A percentile compares a stretch with the other conserved stretches of the same genome.
Evolutionary conservation across 1,140 invertebrate genomes (phyloP).

Genomic region (Nilaparvata lugens): DNA sequence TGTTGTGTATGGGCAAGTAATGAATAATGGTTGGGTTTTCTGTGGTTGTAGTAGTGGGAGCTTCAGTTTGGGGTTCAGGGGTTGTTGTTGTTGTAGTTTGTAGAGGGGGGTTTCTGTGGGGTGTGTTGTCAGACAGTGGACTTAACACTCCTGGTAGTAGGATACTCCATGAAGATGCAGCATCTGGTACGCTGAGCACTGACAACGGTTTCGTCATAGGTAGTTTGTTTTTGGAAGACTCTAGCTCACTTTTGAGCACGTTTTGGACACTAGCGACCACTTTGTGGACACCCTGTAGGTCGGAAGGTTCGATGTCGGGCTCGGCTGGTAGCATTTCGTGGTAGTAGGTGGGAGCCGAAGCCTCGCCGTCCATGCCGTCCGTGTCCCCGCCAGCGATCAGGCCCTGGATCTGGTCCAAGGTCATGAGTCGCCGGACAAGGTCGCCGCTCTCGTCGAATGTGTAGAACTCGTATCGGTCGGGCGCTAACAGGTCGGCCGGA

Average conservation of each 20-base stretch:
- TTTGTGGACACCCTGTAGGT: slow-evolving; percentile 58
- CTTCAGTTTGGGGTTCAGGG: background rate
- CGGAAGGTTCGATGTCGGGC: slow-evolving; percentile 26
- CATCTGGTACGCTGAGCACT: slow-evolving; percentile 54
- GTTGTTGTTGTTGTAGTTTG: slow-evolving; percentile 5
- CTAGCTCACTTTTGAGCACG: slow-evolving; percentile 67
- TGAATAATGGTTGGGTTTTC: slow-evolving; percentile 20
- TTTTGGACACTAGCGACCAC: slow-evolving; percentile 72
- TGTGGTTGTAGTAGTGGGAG: slow-evolving; percentile 5
- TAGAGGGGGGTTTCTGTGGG: background rate
- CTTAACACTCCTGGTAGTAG: slow-evolving; percentile 48
- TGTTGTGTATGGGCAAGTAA: slow-evolving; percentile 27
- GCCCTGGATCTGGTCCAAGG: slow-evolving; percentile 68
- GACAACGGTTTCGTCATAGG: slow-evolving; percentile 36
- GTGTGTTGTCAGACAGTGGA: background rate
- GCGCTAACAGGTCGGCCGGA: slow-evolving; percentile 60
- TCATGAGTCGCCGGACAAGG: slow-evolving; percentile 70
- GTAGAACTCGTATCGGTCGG: slow-evolving; percentile 73
- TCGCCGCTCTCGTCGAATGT: slow-evolving; percentile 73
- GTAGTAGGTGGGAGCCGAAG: slow-evolving; percentile 27
- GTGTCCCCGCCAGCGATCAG: slow-evolving; percentile 68
- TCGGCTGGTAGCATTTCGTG: slow-evolving; percentile 31
- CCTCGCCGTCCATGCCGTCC: slow-evolving; percentile 35
- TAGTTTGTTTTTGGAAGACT: slow-evolving; percentile 50
- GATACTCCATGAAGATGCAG: slow-evolving; percentile 65